Evolutionary conservation across 2,113 vertebrate genomes (phyloP).

Genomic region (Aepyceros melampus): DNA sequence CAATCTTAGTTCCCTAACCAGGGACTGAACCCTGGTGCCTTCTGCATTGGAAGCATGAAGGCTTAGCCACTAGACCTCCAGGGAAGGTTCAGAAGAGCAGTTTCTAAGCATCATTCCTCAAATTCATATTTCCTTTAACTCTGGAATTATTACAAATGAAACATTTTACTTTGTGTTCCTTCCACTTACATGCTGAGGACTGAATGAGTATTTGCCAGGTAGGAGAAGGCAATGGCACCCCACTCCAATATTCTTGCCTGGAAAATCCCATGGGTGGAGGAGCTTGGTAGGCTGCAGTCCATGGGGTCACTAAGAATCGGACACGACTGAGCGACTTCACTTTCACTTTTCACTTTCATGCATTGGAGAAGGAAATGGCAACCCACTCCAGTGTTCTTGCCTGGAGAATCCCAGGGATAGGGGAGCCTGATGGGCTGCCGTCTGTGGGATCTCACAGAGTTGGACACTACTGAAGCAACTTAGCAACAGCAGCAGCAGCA

Average conservation of each 20-base stretch:
- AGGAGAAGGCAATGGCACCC: neutral
- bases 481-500: neutral
- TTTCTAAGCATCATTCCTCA: neutral
- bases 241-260: no score
- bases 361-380: no score
- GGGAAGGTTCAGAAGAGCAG: neutral
- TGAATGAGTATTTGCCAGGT: neutral
- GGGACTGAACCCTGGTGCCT: neutral
- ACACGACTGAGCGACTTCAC: no score
- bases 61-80: neutral
- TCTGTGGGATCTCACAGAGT: no score
- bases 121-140: neutral
- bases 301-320: no score
- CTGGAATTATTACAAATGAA: neutral
- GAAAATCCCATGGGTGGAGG: no score
- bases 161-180: neutral
- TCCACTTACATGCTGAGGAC: neutral
- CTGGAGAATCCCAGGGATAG: no score
- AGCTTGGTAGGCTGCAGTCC: no score
- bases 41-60: neutral
- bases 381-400: no score
- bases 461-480: accelerated
- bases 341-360: no score
- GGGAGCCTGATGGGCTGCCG: no score
- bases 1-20: accelerated